phyloP scores from a whole-genome alignment of 2,797 vertebrate genomes.

The Argya squamiceps region DNA sequence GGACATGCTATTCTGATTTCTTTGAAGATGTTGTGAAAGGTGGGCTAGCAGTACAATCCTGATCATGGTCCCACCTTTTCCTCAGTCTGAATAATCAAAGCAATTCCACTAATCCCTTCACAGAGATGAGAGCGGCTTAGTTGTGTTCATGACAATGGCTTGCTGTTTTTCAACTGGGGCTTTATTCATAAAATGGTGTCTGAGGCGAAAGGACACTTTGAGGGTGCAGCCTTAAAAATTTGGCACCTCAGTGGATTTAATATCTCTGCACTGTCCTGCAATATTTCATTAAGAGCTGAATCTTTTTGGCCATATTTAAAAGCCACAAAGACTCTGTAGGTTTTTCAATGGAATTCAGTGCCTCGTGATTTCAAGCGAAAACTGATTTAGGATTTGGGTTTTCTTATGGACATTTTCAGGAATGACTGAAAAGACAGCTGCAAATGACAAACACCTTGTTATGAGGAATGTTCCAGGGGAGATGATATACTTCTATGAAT shows the following conservation, averaged over 20 bases:
- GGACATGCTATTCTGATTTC: not conserved
- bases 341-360: not conserved
- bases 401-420: not conserved
- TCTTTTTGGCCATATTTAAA: not conserved
- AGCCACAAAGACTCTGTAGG: not conserved
- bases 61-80: slow-evolving; percentile 11
- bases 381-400: not conserved
- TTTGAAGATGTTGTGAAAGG: slow-evolving; percentile 14
- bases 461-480: not conserved
- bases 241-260: not conserved
- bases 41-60: not conserved
- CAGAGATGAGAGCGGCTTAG: not conserved
- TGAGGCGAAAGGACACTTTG: not conserved
- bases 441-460: not conserved
- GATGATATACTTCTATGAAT: not conserved
- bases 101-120: slow-evolving; percentile 43
- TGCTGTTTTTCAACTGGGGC: not conserved
- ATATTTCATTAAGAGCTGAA: not conserved
- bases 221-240: not conserved
- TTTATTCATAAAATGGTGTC: not conserved
- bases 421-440: not conserved
- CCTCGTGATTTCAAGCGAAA: not conserved
- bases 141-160: not conserved
- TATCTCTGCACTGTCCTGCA: not conserved
- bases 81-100: slow-evolving; percentile 37